Evolutionary conservation across 2,113 vertebrate species (phyloP).

Genomic region (Bubo blakistoni): DNA sequence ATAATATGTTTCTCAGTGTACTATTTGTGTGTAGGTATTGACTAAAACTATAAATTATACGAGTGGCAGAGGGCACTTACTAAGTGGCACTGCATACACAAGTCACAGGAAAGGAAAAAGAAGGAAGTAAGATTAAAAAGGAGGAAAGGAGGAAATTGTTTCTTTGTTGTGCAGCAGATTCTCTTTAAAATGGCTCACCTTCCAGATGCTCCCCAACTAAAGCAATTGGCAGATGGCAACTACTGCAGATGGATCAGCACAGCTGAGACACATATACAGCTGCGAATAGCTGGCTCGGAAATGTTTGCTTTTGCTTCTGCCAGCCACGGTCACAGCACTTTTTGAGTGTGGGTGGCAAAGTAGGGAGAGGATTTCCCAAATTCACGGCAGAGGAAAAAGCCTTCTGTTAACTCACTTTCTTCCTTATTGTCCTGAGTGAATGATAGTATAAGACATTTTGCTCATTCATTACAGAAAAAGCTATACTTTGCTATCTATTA

Average conservation of each 20-base stretch:
- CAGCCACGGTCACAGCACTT: background rate
- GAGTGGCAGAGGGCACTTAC: background rate
- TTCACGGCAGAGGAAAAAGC: background rate
- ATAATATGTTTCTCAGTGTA: background rate
- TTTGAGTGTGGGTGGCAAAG: background rate
- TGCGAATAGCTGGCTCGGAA: background rate
- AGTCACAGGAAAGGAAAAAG: background rate
- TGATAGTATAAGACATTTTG: background rate
- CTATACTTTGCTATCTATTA: background rate
- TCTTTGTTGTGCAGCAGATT: background rate
- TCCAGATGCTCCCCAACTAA: slow-evolving; percentile 54
- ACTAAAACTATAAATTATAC: background rate
- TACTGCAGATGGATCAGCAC: slow-evolving; percentile 52
- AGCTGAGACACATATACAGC: slow-evolving; percentile 51
- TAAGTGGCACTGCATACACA: background rate
- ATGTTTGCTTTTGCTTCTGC: slow-evolving; percentile 34
- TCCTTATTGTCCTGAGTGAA: background rate
- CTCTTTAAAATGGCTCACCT: slow-evolving; percentile 22
- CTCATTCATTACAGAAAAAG: background rate
- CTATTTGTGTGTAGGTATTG: background rate
- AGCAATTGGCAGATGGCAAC: slow-evolving; percentile 45
- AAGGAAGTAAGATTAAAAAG: background rate
- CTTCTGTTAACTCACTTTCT: background rate
- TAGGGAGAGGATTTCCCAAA: slow-evolving; percentile 20
- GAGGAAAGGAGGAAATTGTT: background rate